Base-by-base conservation (phyloP, 2,888 invertebrate species). In the Sarcophaga subvicina region DNA sequence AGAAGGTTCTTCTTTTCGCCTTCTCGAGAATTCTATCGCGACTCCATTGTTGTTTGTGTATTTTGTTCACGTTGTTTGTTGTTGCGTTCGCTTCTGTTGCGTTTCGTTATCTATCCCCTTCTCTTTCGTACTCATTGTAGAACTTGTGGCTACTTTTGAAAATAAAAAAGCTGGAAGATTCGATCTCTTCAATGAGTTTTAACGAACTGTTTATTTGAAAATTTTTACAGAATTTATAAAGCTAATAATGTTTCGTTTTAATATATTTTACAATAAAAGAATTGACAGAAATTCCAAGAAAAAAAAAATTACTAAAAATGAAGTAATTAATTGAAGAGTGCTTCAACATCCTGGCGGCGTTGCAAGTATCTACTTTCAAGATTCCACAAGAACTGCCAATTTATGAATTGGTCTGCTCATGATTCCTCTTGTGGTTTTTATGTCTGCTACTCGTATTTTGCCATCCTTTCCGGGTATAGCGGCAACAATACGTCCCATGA, bases 341-440 rank as follows among this genome's bases (percentile, higher is more conserved):
- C 47, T 49, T 12, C 47, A 69, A 69, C 69, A 69, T 69, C 47
- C 69, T 22, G 69, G 47, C 69, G 47, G 69, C 47, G 69, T 69
- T 69, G 47, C 49, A 69, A 69, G 49, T 49, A 49, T 69, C 69
- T 22, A 49, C 49, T 69, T 69, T 69, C 22, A 69, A 69, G 47
- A 49, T 69, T 69, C 49, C 22, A 69, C 20, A 69, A 69, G 69
- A 47, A 69, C 22, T 69, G 80, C 66, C 11, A 80, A n/a, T 72
- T 80, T 80, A 45, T 27, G 72, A 27, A 85, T 75, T 25, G 81
- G 75, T 60, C 75, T 69, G 22, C 82, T 82, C 27, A 85, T 85
- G 20, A 79, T 72, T 60, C 78, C 81, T 59, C 17, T 72, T n/a
- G 59, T 22, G 3, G 81, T 85, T 20, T 80, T 80, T 27, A 85